Base-by-base conservation (phyloP, 2,113 vertebrate species). In the Puffinus mauretanicus region DNA sequence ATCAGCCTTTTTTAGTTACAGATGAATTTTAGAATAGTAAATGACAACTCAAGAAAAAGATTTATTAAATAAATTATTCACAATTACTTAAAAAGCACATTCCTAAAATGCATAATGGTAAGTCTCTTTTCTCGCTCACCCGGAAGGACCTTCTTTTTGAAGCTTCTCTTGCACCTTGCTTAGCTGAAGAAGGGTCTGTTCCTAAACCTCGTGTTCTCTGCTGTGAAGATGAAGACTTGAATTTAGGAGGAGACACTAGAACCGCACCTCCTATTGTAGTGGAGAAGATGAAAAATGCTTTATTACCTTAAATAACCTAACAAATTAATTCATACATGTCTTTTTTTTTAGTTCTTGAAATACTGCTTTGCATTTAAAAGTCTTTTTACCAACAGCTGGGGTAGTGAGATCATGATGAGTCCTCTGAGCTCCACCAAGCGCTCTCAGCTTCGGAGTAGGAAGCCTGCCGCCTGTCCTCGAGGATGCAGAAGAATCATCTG, bases 341-440 rank as follows among this genome's bases (percentile, higher is more conserved):
- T 64, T 34, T 47, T 40, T 76, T 84, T 75, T 87, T 82, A 34
- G 21, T 58, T 62, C 62, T 51, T 55, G 36, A 87, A 94, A 62
- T 34, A 62, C 1, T 85, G 42, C 36, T 91, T 83, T 75, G 77
- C 24, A 88, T 92, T 86, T 89, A 69, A 25, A 93, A 71, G 55
- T 40, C 49, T 46, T 49, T 81, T 98, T 98, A 99, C 99, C 99
- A 90, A 97, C 89, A 81, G 97, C 58, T 61, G 98, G 98, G 27
- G 98, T 98, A 42, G 98, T 98, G 25, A 93, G 97, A 93, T 99
- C 98, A 65, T 98, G 98, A 86, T 98, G 98, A 57, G 98, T 99
- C 79, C 98, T 98, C 21, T 90, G 98, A 52, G 90, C 36, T 65
- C 97, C 96, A 78, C 96, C 96, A 70, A 96, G 96, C 10, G 93